These are phyloP conservation scores for Silurus lanzhouensis DNA, from an alignment of 2,797 vertebrate genomes.

Conservation along the genomic window DNA sequence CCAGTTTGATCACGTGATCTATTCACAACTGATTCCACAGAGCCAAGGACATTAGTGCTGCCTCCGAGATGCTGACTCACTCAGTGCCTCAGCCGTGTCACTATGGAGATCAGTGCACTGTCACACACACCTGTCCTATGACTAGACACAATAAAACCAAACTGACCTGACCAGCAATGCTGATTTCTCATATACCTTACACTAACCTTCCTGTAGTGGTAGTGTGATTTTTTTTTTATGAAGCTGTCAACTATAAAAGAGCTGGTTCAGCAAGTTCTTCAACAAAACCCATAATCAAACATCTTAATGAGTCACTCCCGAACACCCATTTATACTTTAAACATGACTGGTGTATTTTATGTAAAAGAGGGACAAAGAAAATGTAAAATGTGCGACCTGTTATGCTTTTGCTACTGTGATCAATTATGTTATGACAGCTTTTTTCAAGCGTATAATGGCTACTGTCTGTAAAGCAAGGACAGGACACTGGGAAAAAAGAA, in stretches of 20 bases:
- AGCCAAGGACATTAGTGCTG: conserved; percentile 32
- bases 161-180: background rate
- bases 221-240: background rate
- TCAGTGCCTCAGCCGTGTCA: conserved; percentile 11
- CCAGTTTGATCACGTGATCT: background rate
- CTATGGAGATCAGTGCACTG: conserved; percentile 32
- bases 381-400: background rate
- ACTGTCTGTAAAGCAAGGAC: background rate
- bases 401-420: background rate
- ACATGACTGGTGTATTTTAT: background rate
- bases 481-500: background rate
- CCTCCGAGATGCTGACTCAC: conserved; percentile 53
- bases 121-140: conserved; percentile 37
- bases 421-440: background rate
- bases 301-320: background rate
- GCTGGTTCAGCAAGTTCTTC: background rate
- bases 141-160: background rate
- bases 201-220: background rate
- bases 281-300: background rate
- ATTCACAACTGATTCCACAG: background rate
- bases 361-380: background rate
- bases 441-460: background rate
- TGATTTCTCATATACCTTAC: background rate
- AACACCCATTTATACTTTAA: background rate
- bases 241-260: background rate